phyloP scores from a whole-genome alignment of 2,888 invertebrate genomes.

The Sphaeridia pumilis region DNA sequence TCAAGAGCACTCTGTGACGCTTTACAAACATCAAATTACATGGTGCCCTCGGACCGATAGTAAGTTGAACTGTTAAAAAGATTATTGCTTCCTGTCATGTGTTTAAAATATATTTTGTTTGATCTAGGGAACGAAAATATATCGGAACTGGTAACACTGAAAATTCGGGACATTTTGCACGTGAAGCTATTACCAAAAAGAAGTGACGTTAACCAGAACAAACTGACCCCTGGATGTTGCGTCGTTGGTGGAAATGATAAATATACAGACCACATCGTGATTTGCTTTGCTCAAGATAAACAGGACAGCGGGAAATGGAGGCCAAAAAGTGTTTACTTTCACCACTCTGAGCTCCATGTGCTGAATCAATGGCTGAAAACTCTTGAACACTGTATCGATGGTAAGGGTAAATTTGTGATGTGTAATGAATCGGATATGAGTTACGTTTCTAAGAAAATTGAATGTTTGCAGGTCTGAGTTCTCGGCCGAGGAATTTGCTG shows the following conservation, averaged over 20 bases:
- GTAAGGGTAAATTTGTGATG: no score
- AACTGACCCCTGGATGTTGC: conserved; percentile 8
- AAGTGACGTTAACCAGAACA: conserved; percentile 17
- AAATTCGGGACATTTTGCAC: conserved; percentile 28
- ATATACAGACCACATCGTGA: conserved; percentile 20
- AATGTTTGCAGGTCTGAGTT: conserved; percentile 44
- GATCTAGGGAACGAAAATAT: conserved; percentile 33
- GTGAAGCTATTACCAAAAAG: conserved; percentile 17
- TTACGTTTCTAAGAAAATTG: no score
- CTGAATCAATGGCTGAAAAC: conserved; percentile 30
- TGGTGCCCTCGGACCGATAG: conserved; percentile 35
- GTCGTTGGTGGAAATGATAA: conserved; percentile 8
- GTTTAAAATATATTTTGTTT: no score
- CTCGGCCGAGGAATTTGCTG: conserved; percentile 57
- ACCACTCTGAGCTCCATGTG: conserved; percentile 26
- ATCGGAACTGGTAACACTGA: conserved; percentile 34
- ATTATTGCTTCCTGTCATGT: no score
- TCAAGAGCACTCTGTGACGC: conserved; percentile 25
- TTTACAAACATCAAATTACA: conserved; percentile 33
- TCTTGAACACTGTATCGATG: conserved; percentile 9
- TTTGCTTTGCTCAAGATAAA: conserved; percentile 32
- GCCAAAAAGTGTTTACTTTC: conserved; percentile 20
- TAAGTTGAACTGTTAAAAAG: no score
- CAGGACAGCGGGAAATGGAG: conserved; percentile 25
- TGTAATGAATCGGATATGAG: no score